A percentile compares a stretch with the other conserved stretches of the same genome.
phyloP scores from a whole-genome alignment of 2,797 vertebrate genomes.

The Karalla daura region DNA sequence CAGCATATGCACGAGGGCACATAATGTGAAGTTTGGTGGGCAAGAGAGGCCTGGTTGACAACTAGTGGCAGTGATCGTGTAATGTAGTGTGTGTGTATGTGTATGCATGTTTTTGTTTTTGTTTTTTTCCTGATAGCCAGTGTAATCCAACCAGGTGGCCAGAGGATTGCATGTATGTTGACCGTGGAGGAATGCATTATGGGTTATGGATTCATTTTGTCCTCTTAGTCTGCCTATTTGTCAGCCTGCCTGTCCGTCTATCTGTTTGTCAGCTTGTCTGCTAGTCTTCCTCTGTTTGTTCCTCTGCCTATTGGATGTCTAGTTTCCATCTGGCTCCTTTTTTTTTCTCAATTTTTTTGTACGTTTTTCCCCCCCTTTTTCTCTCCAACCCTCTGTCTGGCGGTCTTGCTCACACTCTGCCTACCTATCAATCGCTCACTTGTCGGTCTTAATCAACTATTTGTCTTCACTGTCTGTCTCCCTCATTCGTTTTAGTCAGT shows the following conservation, averaged over 20 bases:
- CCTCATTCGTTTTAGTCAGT: constrained; percentile 41
- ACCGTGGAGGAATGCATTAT: constrained; percentile 59
- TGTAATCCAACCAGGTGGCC: constrained; percentile 71
- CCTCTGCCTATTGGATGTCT: constrained; percentile 37
- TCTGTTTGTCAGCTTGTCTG: constrained; percentile 51
- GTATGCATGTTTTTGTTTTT: constrained; percentile 3
- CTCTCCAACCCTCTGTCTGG: constrained; percentile 31
- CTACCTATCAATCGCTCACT: constrained; percentile 17
- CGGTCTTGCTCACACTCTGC: constrained; percentile 31
- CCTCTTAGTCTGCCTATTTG: constrained; percentile 60
- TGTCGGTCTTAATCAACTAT: constrained; percentile 43
- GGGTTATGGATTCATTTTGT: constrained; percentile 69
- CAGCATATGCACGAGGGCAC: neutral
- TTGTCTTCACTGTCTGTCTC: constrained; percentile 49
- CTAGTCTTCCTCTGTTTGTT: constrained; percentile 45
- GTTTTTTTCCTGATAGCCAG: constrained; percentile 27
- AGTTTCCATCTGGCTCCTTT: constrained; percentile 50
- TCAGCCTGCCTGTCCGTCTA: constrained; percentile 53
- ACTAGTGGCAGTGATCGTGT: constrained; percentile 30
- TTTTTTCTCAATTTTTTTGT: neutral
- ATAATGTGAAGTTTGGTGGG: constrained; percentile 30
- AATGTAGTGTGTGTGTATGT: constrained; percentile 11
- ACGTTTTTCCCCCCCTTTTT: constrained; percentile 39
- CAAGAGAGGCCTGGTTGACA: constrained; percentile 43
- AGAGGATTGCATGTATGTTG: constrained; percentile 71